Base-by-base conservation (phyloP, 2,113 vertebrate species). In the Crotalus tigris region DNA sequence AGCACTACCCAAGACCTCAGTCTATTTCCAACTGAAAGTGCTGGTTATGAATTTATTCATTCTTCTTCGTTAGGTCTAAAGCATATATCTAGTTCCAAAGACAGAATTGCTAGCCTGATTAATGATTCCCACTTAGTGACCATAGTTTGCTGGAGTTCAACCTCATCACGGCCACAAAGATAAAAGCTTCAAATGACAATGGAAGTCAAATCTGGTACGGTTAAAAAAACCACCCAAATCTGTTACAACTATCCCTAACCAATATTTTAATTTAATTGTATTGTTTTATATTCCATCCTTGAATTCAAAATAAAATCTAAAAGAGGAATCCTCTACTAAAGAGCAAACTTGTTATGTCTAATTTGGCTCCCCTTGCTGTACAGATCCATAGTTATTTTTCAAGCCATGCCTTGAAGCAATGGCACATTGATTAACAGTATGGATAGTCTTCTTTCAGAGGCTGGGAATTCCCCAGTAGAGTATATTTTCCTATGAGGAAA, bases 381-480 rank as follows among this genome's bases (percentile, higher is more conserved):
- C 23, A 57, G 11, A 90, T 59, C 11, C 39, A 75, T 57, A 69
- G 49, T 64, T 54, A 69, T 39, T 44, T 59, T 85, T 55, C 88
- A 90, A 90, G 46, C 86, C 59, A 59, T 93, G 26, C 55, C 55
- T 90, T 19, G 44, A 90, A 85, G 54, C 26, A 53, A 13, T 9
- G 26, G 44, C 58, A 33, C 51, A 8, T 58, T 51, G 81, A 92
- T 64, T 81, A 92, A 92, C 29, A 58, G 7, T 23, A 91, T 58
- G n/a, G 85, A 53, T 24, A 88, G 29, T 53, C 51, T 53, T 90
- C 39, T 61, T 57, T 29, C 44, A 58, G 49, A 85, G 69, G 8
- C n/a, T 61, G 88, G 92, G 92, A 93, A 93, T 90, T 90, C 61
- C 75, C 92, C 75, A 61, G 39, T 24, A 53, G 53, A 86, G 19